phyloP scores from a whole-genome alignment of 2,888 invertebrate species.

The Dyspetes luteomarginatus region DNA sequence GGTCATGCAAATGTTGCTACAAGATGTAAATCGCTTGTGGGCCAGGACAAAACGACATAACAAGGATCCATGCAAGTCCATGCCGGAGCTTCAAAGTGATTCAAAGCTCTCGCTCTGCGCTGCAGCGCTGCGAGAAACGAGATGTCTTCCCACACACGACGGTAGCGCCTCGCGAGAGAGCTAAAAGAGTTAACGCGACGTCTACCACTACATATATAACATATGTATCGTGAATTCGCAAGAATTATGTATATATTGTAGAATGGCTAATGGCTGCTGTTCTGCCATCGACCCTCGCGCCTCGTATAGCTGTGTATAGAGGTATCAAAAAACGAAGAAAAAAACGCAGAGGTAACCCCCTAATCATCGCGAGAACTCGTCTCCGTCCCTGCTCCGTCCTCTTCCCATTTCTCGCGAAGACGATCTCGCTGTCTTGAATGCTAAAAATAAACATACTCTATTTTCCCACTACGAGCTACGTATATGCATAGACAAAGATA shows the following conservation, averaged over 20 bases:
- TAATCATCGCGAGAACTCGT: constrained; percentile 57
- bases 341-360: constrained; percentile 27
- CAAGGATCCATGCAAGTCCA: not conserved
- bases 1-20: not conserved
- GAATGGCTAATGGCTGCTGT: constrained; percentile 57
- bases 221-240: constrained; percentile 44
- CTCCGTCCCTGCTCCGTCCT: not conserved
- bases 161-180: constrained; percentile 43
- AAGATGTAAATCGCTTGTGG: not conserved
- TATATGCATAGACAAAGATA: not conserved
- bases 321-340: constrained; percentile 26
- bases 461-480: constrained; percentile 44
- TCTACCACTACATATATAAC: constrained; percentile 14
- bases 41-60: not conserved
- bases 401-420: constrained; percentile 15
- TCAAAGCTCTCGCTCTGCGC: constrained; percentile 7
- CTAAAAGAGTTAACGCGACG: constrained; percentile 12
- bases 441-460: constrained; percentile 64
- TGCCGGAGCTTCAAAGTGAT: not conserved
- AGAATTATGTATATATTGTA: constrained; percentile 47
- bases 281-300: constrained; percentile 63
- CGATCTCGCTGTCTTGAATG: constrained; percentile 45
- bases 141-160: not conserved
- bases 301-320: constrained; percentile 22
- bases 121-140: not conserved